Evolutionary conservation across 2,888 invertebrate species (phyloP), one percentile per base, ranked within the genome.

Genomic region (Adelphocoris suturalis): DNA sequence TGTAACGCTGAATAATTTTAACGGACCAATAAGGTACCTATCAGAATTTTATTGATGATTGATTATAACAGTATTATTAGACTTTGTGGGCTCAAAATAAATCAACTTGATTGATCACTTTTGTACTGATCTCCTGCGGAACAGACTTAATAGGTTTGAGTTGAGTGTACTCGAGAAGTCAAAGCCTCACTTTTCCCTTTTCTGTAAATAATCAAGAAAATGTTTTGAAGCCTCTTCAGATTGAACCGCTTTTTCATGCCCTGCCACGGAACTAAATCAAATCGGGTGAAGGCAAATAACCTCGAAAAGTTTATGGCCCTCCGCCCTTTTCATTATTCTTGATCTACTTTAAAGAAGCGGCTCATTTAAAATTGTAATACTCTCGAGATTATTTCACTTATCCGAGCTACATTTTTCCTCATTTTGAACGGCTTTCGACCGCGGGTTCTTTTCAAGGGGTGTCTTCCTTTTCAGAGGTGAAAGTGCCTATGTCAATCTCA

Each of bases 321-420:
- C 23, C 13, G 61, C 1, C 23, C 27, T 27, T 68, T 13, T 68
- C 68, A 68, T 68, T 68, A 68, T 68, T 68, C 68, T 23, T 68
- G 23, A 68, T 68, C 52, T 52, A 16, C 2, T 68, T 19, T 12
- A 19, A 68, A 23, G 23, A 68, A 68, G 68, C 68, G 68, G 19
- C 68, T 23, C 68, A 68, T 68, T 68, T 68, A 68, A 68, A 68
- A 68, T 68, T 68, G 68, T 68, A 68, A 68, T 68, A 68, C 68
- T 68, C 23, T 68, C 68, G 23, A 68, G 68, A 68, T 68, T 68
- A 23, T 68, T 68, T 68, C 23, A 68, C 68, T 68, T 68, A 68
- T 68, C 68, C 9, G 12, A 23, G n/a, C 23, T 19, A 68, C 23
- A 23, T 68, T 68, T 68, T 68, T 23, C n/a, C 23, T 68, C 23